Base-by-base conservation (phyloP, 1,140 invertebrate genomes). In the Lysiphlebus fabarum region DNA sequence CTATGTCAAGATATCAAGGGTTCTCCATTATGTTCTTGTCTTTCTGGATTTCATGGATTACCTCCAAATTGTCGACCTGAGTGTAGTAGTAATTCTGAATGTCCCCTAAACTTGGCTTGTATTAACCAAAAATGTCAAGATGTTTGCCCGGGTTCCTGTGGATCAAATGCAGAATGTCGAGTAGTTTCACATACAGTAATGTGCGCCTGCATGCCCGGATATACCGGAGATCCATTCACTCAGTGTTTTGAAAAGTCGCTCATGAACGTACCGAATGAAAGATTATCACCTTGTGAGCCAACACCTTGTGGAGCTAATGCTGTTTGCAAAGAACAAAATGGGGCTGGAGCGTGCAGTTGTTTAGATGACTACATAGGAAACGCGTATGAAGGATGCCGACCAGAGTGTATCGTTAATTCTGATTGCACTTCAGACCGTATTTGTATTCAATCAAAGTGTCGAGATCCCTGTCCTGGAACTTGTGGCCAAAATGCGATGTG, bases 221-320 rank as follows among this genome's bases (percentile, higher is more conserved):
- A 77, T 50, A 82, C 78, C 38, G 84, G 84, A 53, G 83, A 86
- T 79, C 81, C 82, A 48, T 82, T 82, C 58, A 75, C 70, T 33
- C 58, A 60, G 26, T 60, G 58, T 56, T 55, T 34, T 51, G 17
- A 56, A 6, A 53, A 54, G 55, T 38, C 54, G 64, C 62, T 59
- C 48, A 62, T 62, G 33, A 14, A 51, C 43, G 55, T 61, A 33
- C 38, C 56, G 12, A 34, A 69, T 41, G 62, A 67, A n/a, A 66
- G 61, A 59, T 63, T 75, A 6, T 82, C 88, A 65, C 87, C 88
- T 0, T 93, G 91, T 67, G 75, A 82, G 43, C 88, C 89, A 2
- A 86, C 87, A 8, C 90, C 90, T 2, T 93, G 90, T 68, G 90
- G 90, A 7, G 81, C 86, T 0, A 90, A 92, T 67, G 85, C 87